These are phyloP conservation scores for Lasius platythorax DNA, from an alignment of 2,888 invertebrate species.

Conservation along the genomic window DNA sequence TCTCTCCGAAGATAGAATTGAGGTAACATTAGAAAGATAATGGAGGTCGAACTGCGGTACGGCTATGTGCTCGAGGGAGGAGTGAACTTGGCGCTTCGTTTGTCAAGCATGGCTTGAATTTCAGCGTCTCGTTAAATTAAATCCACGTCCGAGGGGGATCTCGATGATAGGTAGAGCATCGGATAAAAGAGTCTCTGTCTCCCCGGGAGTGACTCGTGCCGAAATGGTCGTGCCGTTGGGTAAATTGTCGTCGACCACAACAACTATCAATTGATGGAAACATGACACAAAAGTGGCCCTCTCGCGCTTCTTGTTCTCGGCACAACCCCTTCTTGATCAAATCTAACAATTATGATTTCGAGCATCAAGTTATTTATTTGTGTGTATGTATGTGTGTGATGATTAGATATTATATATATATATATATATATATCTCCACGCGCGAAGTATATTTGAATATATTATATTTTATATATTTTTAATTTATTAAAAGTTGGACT, in stretches of 20 bases:
- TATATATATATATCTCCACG: not conserved
- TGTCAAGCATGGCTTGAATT: slow-evolving; percentile 51
- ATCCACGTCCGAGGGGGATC: slow-evolving; percentile 41
- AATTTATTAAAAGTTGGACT: not conserved
- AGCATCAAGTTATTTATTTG: not conserved
- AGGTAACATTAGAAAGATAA: slow-evolving; percentile 40
- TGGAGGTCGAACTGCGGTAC: not conserved
- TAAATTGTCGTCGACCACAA: slow-evolving; percentile 36
- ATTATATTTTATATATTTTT: not conserved
- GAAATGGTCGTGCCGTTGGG: slow-evolving; percentile 24
- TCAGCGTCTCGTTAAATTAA: slow-evolving; percentile 56
- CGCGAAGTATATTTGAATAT: not conserved
- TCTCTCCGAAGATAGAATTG: slow-evolving; percentile 25
- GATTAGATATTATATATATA: not conserved
- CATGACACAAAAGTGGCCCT: not conserved
- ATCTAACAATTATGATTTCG: slow-evolving; percentile 7
- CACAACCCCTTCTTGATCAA: not conserved
- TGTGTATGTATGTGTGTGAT: not conserved
- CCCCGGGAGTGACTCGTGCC: not conserved
- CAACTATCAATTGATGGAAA: not conserved
- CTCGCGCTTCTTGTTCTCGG: not conserved
- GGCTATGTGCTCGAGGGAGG: slow-evolving; percentile 1
- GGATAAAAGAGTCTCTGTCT: slow-evolving; percentile 47
- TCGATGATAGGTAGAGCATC: slow-evolving; percentile 35
- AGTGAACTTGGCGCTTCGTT: slow-evolving; percentile 39